Evolutionary conservation across 2,113 vertebrate species (phyloP), one percentile per base, ranked within the genome.

Genomic region (Heterocephalus glaber): DNA sequence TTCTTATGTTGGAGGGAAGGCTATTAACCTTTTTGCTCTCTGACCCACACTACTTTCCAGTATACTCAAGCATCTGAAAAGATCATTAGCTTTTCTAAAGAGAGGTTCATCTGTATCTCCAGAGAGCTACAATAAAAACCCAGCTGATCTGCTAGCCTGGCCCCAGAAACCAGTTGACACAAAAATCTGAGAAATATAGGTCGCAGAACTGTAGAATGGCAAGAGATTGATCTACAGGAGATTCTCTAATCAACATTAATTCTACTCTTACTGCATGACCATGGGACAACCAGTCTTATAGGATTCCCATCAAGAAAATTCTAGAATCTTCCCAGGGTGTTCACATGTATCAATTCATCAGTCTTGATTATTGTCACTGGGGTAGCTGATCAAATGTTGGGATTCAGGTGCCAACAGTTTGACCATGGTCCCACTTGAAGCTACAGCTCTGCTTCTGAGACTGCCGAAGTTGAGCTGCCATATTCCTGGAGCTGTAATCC

Each of bases 41-140:
- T 79, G 77, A 63, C 26, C 14, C 74, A 86, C 20, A 66, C 3
- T 17, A 38, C 10, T 72, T 91, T 89, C 41, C 66, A 86, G 16
- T 61, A 33, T 94, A 6, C 12, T 49, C 28, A n/a, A 79, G 14
- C 41, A 76, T 89, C 41, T 52, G 12, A 87, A 84, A 47, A 87
- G 26, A 17, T 41, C 70, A 90, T 94, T 66, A 28, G 17, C 68
- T 56, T 90, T 96, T 79, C 72, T 74, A 89, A 60, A 56, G 58
- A 76, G 22, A 90, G 95, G 24, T 41, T 47, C 58, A 84, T 54
- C 44, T 35, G 10, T 82, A 76, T 87, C 93, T 66, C 58, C 35
- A 84, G 82, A 90, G 86, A 92, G 66, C 22, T 81, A 0, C 11
- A 58, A 38, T 79, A 79, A 65, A 92, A 96, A 84, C 11, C 33